Conservation (phyloP, 1,140 invertebrate genomes). For the Apolygus lucorum region DNA sequence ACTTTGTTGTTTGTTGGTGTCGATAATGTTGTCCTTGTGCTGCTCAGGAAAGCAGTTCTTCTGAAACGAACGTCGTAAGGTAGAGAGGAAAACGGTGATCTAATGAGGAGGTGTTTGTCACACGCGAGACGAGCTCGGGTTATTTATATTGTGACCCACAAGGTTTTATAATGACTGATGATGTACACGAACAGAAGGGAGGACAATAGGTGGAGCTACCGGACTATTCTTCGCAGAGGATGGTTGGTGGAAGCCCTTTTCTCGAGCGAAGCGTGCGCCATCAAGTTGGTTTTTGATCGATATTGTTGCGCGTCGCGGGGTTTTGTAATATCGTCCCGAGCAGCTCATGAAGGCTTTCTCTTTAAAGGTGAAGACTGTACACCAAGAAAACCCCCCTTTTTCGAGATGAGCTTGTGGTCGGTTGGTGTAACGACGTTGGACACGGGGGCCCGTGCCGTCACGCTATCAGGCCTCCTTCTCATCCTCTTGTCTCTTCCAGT, state of each 20-base stretch:
- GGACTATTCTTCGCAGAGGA: too few relatives aligned
- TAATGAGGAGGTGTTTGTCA: slow-evolving; percentile 2
- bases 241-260: too few relatives aligned
- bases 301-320: background rate
- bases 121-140: slow-evolving; percentile 5
- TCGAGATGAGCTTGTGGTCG: slow-evolving; percentile 6
- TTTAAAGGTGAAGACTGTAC: background rate
- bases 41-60: too few relatives aligned
- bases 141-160: background rate
- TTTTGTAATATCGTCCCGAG: background rate
- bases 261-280: background rate
- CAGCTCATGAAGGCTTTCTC: background rate
- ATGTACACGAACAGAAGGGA: background rate
- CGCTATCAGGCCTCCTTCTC: background rate
- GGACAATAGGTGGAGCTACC: background rate
- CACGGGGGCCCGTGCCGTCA: slow-evolving; percentile 14
- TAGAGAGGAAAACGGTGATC: background rate
- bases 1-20: too few relatives aligned
- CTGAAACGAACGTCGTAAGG: background rate
- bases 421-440: slow-evolving; percentile 1
- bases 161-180: background rate
- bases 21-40: too few relatives aligned
- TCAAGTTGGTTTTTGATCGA: slow-evolving; percentile 9
- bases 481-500: too few relatives aligned
- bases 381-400: background rate